These are phyloP conservation scores for Thryonomys swinderianus DNA, from an alignment of 2,113 vertebrate species.

Conservation along the genomic window DNA sequence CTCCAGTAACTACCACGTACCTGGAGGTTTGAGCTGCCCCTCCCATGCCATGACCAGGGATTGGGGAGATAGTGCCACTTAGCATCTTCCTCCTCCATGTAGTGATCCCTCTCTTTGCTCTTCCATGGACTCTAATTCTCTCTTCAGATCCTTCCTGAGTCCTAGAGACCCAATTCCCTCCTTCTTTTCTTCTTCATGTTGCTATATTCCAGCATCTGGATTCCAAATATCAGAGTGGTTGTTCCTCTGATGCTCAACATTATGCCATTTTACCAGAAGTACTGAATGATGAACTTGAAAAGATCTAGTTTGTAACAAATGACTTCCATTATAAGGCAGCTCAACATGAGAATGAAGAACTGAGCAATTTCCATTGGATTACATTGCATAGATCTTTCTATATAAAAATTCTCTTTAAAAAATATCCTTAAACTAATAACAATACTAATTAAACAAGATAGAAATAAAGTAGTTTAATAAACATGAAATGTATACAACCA, in stretches of 20 bases:
- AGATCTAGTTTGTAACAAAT: background rate
- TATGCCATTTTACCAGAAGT: background rate
- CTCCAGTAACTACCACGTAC: background rate
- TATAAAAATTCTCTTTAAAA: slow-evolving; percentile 47
- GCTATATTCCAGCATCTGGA: background rate
- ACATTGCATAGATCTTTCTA: background rate
- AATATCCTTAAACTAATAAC: background rate
- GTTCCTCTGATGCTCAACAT: background rate
- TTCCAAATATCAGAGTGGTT: background rate
- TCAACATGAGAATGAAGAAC: slow-evolving; percentile 45
- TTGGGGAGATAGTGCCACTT: background rate
- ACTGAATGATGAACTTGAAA: slow-evolving; percentile 31
- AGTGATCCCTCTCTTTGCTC: background rate
- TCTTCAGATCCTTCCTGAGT: background rate
- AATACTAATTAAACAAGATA: background rate
- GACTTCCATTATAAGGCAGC: background rate
- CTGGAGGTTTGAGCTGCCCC: background rate
- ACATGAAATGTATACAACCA: background rate
- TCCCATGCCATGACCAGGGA: background rate
- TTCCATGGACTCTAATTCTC: background rate
- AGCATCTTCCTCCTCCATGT: background rate
- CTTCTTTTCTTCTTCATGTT: background rate
- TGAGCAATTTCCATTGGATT: background rate
- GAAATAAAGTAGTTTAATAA: background rate
- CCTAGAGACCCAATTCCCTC: background rate